phyloP scores from a whole-genome alignment of 2,113 vertebrate genomes.

The Arvicanthis niloticus region DNA sequence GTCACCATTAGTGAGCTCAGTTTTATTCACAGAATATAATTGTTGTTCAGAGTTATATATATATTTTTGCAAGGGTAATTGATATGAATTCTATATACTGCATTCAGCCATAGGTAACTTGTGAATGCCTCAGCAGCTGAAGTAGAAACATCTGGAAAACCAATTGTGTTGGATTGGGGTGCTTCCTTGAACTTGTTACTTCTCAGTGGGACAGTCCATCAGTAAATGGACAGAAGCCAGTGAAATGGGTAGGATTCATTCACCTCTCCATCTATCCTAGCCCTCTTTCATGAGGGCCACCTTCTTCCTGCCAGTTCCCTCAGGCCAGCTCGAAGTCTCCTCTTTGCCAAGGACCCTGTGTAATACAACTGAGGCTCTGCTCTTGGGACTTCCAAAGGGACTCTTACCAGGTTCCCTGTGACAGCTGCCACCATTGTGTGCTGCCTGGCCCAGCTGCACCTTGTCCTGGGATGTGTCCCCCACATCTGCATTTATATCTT shows the following conservation, averaged over 20 bases:
- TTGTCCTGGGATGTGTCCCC: not conserved
- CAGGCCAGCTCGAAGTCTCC: not conserved
- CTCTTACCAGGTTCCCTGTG: too few relatives aligned
- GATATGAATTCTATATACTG: fast-evolving
- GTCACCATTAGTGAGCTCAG: not conserved
- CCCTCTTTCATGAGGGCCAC: not conserved
- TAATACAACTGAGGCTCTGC: not conserved
- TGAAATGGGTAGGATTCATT: not conserved
- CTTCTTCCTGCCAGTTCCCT: not conserved
- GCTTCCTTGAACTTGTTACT: not conserved
- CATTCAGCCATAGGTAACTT: not conserved
- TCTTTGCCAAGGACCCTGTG: too few relatives aligned
- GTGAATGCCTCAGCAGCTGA: fast-evolving
- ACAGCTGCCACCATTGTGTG: not conserved
- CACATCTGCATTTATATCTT: not conserved
- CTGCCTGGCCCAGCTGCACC: not conserved
- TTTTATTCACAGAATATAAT: not conserved
- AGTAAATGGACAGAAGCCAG: too few relatives aligned
- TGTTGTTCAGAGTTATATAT: not conserved
- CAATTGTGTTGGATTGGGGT: not conserved
- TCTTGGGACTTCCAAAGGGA: not conserved
- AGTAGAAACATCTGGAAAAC: fast-evolving
- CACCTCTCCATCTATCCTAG: fast-evolving
- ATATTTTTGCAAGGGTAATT: not conserved
- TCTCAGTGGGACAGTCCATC: fast-evolving